These are phyloP conservation scores for Mythimna ferrago DNA, from an alignment of 2,888 invertebrate genomes.

Conservation along the genomic window DNA sequence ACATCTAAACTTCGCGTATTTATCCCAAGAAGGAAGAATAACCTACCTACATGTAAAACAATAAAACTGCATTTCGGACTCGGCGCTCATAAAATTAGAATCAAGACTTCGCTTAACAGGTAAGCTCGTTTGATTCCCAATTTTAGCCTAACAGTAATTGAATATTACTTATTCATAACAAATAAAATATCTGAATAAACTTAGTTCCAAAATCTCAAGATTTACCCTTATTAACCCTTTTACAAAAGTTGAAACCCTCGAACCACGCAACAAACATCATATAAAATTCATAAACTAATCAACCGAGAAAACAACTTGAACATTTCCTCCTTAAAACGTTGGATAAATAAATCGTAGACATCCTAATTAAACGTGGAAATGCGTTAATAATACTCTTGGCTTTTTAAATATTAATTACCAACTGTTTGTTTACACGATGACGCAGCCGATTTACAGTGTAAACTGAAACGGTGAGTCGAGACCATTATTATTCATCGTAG, in stretches of 20 bases:
- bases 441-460: slow-evolving; percentile 73
- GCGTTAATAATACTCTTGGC: slow-evolving; percentile 64
- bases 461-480: slow-evolving; percentile 63
- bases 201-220: slow-evolving; percentile 20
- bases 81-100: too few species aligned
- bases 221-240: slow-evolving; percentile 13
- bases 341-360: slow-evolving; percentile 54
- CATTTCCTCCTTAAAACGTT: slow-evolving; percentile 45
- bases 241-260: slow-evolving; percentile 26
- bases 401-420: slow-evolving; percentile 73
- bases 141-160: neutral
- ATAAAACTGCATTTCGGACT: too few species aligned
- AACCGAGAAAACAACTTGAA: slow-evolving; percentile 27
- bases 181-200: neutral
- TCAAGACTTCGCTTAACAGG: too few species aligned
- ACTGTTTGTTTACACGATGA: slow-evolving; percentile 66
- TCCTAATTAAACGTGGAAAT: slow-evolving; percentile 64
- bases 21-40: too few species aligned
- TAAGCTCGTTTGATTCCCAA: too few species aligned
- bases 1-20: too few species aligned
- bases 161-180: neutral
- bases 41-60: too few species aligned
- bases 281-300: slow-evolving; percentile 59
- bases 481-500: slow-evolving; percentile 70
- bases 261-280: slow-evolving; percentile 33